Percentiles rank a stretch among this genome's conserved stretches.
Conservation (phyloP, 1,140 invertebrate species). For the Penaeus chinensis region DNA sequence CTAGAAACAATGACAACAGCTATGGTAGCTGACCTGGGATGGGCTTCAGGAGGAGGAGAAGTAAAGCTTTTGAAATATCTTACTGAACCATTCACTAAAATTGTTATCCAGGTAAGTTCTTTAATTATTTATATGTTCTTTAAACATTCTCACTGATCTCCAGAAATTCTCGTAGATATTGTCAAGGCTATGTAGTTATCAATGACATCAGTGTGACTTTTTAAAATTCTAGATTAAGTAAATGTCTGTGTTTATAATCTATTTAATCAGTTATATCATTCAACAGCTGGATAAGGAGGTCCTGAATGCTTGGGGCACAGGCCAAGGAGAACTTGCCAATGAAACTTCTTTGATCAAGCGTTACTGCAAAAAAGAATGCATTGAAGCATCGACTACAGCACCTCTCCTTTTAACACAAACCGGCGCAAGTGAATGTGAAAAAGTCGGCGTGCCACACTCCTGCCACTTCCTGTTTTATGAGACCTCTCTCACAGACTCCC, state of each 20-base stretch:
- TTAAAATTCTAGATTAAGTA: not conserved
- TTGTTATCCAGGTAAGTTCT: constrained; percentile 59
- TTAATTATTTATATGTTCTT: constrained; percentile 4
- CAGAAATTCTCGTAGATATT: not conserved
- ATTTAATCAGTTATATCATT: constrained; percentile 10
- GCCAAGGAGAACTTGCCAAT: constrained; percentile 64
- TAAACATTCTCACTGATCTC: not conserved
- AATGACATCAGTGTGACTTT: not conserved
- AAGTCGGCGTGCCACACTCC: constrained; percentile 35
- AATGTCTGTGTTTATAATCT: not conserved
- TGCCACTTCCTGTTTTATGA: constrained; percentile 61
- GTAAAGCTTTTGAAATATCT: constrained; percentile 61
- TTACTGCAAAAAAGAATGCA: constrained; percentile 42
- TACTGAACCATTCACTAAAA: constrained; percentile 62
- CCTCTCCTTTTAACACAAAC: not conserved
- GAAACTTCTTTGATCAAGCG: constrained; percentile 65
- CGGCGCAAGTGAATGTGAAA: constrained; percentile 4
- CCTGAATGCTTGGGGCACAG: constrained; percentile 66
- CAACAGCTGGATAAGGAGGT: constrained; percentile 70
- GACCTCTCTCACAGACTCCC: constrained; percentile 44
- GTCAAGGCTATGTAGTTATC: not conserved
- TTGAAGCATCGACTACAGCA: not conserved
- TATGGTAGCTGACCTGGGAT: constrained; percentile 41
- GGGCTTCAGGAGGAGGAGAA: constrained; percentile 40
- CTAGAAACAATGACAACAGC: constrained; percentile 61